Evolutionary conservation across 2,888 invertebrate genomes (phyloP), one percentile per base, ranked within the genome.

Genomic region (Plusia festucae): DNA sequence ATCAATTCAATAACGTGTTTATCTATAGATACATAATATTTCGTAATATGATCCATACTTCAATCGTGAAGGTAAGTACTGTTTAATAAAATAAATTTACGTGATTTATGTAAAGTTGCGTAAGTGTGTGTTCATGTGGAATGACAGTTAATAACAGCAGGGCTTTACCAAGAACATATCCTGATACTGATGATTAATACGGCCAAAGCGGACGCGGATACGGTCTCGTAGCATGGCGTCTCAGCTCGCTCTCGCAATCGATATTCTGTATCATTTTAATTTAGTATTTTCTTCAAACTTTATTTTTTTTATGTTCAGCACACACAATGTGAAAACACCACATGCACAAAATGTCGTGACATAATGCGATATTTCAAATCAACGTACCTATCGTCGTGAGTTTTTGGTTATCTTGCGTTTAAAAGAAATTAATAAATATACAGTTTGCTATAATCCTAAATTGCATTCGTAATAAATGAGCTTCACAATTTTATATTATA

Each of bases 131-230:
- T 34, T 60, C 53, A 49, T 60, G 55, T 34, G 61, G 32, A 68
- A 67, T 60, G 65, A 51, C 70, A 70, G 56, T 68, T 60, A 72
- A 64, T 69, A 73, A 66, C 65, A 65, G 20, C 18, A 53, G 53
- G 20, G 22, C 44, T 30, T 70, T 70, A 75, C 81, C 63, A 61
- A 80, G 74, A 32, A 51, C 73, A 30, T 46, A 70, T 81, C 72
- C 76, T 74, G 70, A 55, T 71, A 59, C 57, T 64, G 78, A 73
- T 73, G 72, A 79, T 74, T 73, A 82, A 81, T 76, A 73, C 65
- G 7, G 46, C 18, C 60, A 51, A 65, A 24, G 53, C 73, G 70
- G 78, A 81, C 54, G 53, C 82, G 80, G 82, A 81, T 77, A 68
- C 64, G 53, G 51, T 58, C 34, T 32, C 52, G 18, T 44, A 32